Evolutionary conservation across 2,797 vertebrate genomes (phyloP), one percentile per base, ranked within the genome.

Genomic region (Phrynocephalus guinanensis): DNA sequence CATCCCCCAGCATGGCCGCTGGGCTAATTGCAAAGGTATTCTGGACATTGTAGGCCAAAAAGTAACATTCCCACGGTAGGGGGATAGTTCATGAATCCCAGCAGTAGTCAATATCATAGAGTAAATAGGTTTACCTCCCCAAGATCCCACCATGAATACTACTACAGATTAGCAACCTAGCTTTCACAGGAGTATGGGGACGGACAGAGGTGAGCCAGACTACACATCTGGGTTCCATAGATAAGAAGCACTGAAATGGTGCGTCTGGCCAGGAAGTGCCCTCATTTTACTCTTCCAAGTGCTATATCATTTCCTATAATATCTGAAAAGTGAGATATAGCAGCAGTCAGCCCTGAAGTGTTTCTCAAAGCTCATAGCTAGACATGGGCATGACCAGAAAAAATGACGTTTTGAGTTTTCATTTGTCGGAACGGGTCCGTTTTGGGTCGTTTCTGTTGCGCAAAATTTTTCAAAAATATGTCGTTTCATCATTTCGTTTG

Each of bases 211-310:
- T n/a, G 60, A 71, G 71, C 6, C 75, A 79, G 33, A 18, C 26
- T 24, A 72, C 28, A 63, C 20, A 84, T 72, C 50, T 88, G 82
- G 52, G 72, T 88, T 79, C 73, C 26, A 66, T n/a, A 80, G 33
- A 73, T 52, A 84, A 52, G 50, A 20, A 76, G 22, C 60, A 76
- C 18, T 18, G 11, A 60, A 77, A 77, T 67, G 8, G n/a, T 71
- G 16, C 73, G n/a, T 20, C 26, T 84, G 33, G 38, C 24, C 13
- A 66, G 16, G 28, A 84, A 72, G 52, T 63, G 52, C 20, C 70
- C 15, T 67, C 22, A 73, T 67, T 48, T 66, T 79, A 73, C 73
- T 88, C 44, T 84, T 87, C 68, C 73, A 38, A 66, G n/a, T 18
- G 20, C 28, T 66, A 52, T 1, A 4, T 0, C 79, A 5, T 56